Base-by-base conservation (phyloP, 1,140 invertebrate species). In the Dendrolimus kikuchii region DNA sequence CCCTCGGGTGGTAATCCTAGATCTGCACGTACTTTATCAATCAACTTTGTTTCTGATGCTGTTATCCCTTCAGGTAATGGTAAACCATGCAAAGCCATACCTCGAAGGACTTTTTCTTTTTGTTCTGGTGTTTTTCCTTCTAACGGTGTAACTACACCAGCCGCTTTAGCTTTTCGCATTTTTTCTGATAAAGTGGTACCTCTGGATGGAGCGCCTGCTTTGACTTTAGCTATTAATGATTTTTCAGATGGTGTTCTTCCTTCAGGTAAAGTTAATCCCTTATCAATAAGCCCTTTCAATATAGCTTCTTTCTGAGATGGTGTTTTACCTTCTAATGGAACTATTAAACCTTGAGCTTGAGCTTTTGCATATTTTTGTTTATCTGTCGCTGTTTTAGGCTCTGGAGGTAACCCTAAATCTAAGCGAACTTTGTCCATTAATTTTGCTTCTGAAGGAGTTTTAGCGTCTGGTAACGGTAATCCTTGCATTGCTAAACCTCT, bases 201-300 rank as follows among this genome's bases (percentile, higher is more conserved):
- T 23, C 3, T 23, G 3, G 23, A 2, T 23, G 23, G 23, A 37
- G 36, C 41, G 3, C 10, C 47, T 10, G 53, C 55, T 46, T 38
- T 55, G 39, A 60, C n/a, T 40, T 57, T 53, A 9, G 55, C 46
- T 53, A 64, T 61, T 45, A 63, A 8, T 36, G 55, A 23, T 46
- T 71, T 68, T 53, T 68, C 65, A 39, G 62, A 67, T 6, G 60
- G 38, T 8, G 62, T 64, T 53, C 55, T 58, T 8, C 51, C 60
- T 57, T 64, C 59, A 3, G 61, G 61, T 8, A 66, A 55, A 6
- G 61, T 49, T 46, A 64, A 6, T 1, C 62, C 60, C 7, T 9
- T 8, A 38, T 51, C 46, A 36, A 46, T 48, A 45, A 59, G 40
- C 3, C 39, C 57, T 52, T 49, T 60, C 9, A 68, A 40, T 45